Evolutionary conservation across 2,797 vertebrate species (phyloP).

Genomic region (Tenualosa ilisha): DNA sequence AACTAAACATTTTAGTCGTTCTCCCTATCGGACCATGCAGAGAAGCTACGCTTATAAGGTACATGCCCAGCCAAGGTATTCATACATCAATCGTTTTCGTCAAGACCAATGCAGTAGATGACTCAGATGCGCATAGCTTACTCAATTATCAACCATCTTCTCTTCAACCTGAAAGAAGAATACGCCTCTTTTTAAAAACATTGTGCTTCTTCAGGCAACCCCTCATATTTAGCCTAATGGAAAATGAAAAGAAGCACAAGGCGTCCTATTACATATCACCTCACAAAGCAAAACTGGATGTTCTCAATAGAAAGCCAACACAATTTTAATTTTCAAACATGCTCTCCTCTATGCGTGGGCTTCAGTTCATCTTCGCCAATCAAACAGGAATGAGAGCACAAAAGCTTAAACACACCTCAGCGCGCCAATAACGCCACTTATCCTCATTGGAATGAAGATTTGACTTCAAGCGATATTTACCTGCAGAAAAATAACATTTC

Average conservation of each 20-base stretch:
- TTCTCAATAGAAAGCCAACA: neutral
- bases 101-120: slow-evolving; percentile 40
- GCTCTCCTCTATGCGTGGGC: neutral
- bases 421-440: slow-evolving; percentile 32
- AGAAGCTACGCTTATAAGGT: neutral
- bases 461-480: slow-evolving; percentile 43
- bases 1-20: neutral
- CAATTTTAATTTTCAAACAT: neutral
- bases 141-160: slow-evolving; percentile 43
- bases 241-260: neutral
- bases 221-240: neutral
- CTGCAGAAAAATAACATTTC: slow-evolving; percentile 55
- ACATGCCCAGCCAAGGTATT: slow-evolving; percentile 19
- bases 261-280: neutral
- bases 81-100: slow-evolving; percentile 26
- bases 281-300: neutral
- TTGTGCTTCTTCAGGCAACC: neutral
- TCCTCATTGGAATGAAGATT: neutral
- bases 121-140: slow-evolving; percentile 51
- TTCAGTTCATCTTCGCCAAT: neutral
- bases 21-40: neutral
- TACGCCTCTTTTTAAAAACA: slow-evolving; percentile 4
- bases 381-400: slow-evolving; percentile 2
- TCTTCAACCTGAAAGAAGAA: slow-evolving; percentile 26
- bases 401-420: neutral